These are phyloP conservation scores for Oenanthe oenanthe DNA, from an alignment of 2,113 vertebrate genomes.

Conservation along the genomic window DNA sequence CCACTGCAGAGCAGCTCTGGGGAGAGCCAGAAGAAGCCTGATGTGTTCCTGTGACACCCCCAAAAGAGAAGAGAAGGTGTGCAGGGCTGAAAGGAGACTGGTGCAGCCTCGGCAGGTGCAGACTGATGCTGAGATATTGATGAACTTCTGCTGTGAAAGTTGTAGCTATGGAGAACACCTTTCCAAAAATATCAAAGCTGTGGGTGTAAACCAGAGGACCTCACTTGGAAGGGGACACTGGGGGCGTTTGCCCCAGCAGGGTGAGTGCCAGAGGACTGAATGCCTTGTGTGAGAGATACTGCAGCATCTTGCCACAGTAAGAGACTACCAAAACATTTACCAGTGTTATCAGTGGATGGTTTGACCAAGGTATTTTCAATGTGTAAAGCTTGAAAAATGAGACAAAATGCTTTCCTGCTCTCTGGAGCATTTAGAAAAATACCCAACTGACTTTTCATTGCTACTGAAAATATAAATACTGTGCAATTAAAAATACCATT, in stretches of 20 bases:
- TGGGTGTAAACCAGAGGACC: not conserved
- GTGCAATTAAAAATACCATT: conserved; percentile 58
- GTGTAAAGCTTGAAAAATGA: not conserved
- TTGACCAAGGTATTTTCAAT: not conserved
- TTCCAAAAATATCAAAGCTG: not conserved
- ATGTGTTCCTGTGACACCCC: accelerated
- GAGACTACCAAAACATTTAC: not conserved
- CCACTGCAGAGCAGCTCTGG: not conserved
- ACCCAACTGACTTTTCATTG: conserved; percentile 11
- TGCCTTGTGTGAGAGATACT: not conserved
- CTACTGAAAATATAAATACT: conserved; percentile 52
- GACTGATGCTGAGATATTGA: not conserved
- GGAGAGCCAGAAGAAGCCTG: not conserved
- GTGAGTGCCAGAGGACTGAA: not conserved
- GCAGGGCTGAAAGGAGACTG: not conserved
- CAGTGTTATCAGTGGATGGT: not conserved
- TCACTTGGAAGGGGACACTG: not conserved
- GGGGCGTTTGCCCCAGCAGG: not conserved
- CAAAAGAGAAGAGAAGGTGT: not conserved
- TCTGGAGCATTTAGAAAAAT: conserved; percentile 2
- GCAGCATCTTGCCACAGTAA: not conserved
- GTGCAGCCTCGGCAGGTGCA: not conserved
- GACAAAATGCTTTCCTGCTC: not conserved
- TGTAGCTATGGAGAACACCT: not conserved
- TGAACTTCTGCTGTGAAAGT: not conserved